These are phyloP conservation scores for Mylabris sibirica DNA, from an alignment of 2,888 invertebrate species.

Conservation along the genomic window DNA sequence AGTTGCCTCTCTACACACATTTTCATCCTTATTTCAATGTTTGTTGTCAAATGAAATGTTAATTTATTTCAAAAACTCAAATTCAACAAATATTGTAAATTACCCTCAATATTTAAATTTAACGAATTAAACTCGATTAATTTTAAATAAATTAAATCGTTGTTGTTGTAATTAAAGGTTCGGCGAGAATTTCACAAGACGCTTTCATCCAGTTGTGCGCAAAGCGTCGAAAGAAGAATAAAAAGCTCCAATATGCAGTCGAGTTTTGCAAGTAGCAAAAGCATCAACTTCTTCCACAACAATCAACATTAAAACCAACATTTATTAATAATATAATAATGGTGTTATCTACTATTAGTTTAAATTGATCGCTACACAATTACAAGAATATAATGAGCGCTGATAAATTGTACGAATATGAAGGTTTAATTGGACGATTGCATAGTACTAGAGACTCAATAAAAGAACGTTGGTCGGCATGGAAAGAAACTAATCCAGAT, in stretches of 20 bases:
- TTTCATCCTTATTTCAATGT: neutral
- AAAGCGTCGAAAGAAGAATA: constrained; percentile 17
- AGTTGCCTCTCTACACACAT: constrained; percentile 22
- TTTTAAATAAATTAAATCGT: neutral
- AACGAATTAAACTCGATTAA: neutral
- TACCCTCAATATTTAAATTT: neutral
- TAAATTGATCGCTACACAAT: constrained; percentile 17
- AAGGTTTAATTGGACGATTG: constrained; percentile 74
- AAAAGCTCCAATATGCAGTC: constrained; percentile 29
- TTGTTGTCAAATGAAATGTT: constrained; percentile 1
- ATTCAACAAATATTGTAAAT: neutral
- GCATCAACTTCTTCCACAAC: constrained; percentile 20
- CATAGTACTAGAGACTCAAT: constrained; percentile 73
- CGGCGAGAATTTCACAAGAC: neutral
- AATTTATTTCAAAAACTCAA: neutral
- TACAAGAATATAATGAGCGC: constrained; percentile 44
- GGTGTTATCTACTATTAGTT: neutral
- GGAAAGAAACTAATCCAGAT: constrained; percentile 69
- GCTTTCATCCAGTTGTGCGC: constrained; percentile 18
- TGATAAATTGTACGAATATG: constrained; percentile 82
- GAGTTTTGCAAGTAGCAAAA: constrained; percentile 20
- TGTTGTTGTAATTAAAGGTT: neutral
- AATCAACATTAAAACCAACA: neutral
- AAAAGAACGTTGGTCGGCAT: constrained; percentile 68
- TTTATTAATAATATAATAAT: no score